These are phyloP conservation scores for Heterotis niloticus DNA, from an alignment of 2,113 vertebrate species.

Conservation along the genomic window DNA sequence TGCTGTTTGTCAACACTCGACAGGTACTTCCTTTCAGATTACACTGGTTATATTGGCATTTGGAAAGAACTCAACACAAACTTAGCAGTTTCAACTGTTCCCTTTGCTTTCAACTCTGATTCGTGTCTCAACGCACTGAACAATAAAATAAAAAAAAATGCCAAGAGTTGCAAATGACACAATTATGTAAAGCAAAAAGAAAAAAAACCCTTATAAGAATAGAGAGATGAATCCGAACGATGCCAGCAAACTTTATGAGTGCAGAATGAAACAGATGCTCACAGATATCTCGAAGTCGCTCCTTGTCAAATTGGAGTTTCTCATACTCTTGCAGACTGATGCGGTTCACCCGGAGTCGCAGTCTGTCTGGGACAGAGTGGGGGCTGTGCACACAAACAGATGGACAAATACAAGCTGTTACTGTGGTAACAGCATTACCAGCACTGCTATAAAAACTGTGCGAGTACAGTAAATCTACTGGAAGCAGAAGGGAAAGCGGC, in stretches of 20 bases:
- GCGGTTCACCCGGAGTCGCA: slow-evolving; percentile 90
- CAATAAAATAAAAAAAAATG: too few relatives aligned
- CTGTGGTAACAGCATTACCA: background rate
- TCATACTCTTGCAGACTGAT: slow-evolving; percentile 93
- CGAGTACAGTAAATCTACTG: background rate
- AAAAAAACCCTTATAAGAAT: too few relatives aligned
- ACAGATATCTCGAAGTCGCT: slow-evolving; percentile 92
- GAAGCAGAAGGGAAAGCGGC: background rate
- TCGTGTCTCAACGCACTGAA: too few relatives aligned
- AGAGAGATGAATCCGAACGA: background rate
- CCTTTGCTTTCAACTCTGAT: too few relatives aligned
- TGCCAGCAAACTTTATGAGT: background rate
- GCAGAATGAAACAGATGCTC: slow-evolving; percentile 52
- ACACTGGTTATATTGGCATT: too few relatives aligned
- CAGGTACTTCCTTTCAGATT: too few relatives aligned
- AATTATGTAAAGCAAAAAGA: too few relatives aligned
- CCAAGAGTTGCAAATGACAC: too few relatives aligned
- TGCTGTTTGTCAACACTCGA: too few relatives aligned
- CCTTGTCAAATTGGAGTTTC: slow-evolving; percentile 89
- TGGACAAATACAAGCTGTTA: background rate
- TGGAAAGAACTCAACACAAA: too few relatives aligned
- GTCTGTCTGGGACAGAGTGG: slow-evolving; percentile 87
- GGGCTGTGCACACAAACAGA: slow-evolving; percentile 70
- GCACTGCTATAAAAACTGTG: background rate
- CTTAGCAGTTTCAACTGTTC: too few relatives aligned